These are phyloP conservation scores for Erpetoichthys calabaricus DNA, from an alignment of 2,797 vertebrate genomes.

Conservation along the genomic window DNA sequence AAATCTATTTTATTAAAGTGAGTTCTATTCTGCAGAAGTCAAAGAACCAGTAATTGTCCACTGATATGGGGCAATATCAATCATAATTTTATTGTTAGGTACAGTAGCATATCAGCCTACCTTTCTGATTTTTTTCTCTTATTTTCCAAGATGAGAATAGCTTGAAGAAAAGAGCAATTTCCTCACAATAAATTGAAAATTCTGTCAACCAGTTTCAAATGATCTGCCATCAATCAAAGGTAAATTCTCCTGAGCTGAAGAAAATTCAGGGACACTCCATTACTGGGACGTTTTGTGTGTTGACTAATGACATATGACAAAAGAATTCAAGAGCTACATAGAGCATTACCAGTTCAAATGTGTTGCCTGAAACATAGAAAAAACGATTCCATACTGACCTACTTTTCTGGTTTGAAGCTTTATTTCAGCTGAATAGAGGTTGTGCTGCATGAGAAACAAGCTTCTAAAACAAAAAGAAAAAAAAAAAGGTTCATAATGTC, in stretches of 20 bases:
- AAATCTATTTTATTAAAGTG: slow-evolving; percentile 26
- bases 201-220: slow-evolving; percentile 76
- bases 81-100: slow-evolving; percentile 45
- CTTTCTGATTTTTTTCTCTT: slow-evolving; percentile 9
- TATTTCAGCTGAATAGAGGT: not conserved
- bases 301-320: slow-evolving; percentile 81
- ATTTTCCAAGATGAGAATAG: slow-evolving; percentile 53
- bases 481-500: not conserved
- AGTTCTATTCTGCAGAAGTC: slow-evolving; percentile 41
- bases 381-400: slow-evolving; percentile 25
- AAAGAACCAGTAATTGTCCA: slow-evolving; percentile 41
- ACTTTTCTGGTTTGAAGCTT: slow-evolving; percentile 2
- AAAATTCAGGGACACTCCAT: slow-evolving; percentile 66
- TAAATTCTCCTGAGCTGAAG: slow-evolving; percentile 70
- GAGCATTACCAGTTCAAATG: slow-evolving; percentile 46
- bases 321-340: slow-evolving; percentile 68
- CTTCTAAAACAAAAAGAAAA: not conserved
- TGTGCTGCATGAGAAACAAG: not conserved
- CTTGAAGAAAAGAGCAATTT: slow-evolving; percentile 80
- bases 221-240: slow-evolving; percentile 84
- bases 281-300: slow-evolving; percentile 65
- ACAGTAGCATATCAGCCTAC: slow-evolving; percentile 33
- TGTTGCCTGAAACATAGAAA: slow-evolving; percentile 39
- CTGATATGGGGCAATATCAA: slow-evolving; percentile 45
- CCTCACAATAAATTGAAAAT: slow-evolving; percentile 75